These are phyloP conservation scores for Malacosoma neustria DNA, from an alignment of 2,888 invertebrate genomes.

Conservation along the genomic window DNA sequence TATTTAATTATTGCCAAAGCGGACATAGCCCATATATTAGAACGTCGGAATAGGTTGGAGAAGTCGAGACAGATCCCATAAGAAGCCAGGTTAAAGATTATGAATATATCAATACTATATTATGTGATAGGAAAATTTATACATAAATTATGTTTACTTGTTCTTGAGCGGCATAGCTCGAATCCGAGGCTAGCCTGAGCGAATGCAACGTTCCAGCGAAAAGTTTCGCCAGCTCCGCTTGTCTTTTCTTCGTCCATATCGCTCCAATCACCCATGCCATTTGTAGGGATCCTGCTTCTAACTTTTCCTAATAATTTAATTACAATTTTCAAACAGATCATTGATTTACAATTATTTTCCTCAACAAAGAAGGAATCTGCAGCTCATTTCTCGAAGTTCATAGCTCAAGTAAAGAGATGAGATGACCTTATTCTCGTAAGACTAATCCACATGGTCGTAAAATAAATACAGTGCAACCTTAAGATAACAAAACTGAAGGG, in stretches of 20 bases:
- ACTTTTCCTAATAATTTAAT: constrained; percentile 60
- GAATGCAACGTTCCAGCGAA: constrained; percentile 76
- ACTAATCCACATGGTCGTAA: too few relatives aligned
- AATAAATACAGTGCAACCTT: too few relatives aligned
- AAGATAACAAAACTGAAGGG: too few relatives aligned
- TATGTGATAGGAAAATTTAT: not conserved
- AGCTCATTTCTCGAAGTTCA: not conserved
- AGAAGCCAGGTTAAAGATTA: too few relatives aligned
- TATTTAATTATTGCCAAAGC: too few relatives aligned
- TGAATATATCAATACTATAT: not conserved
- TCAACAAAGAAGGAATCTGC: not conserved
- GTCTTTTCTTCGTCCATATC: constrained; percentile 78
- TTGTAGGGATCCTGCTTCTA: constrained; percentile 67
- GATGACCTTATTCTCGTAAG: too few relatives aligned
- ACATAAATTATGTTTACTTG: constrained; percentile 27
- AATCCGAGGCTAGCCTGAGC: constrained; percentile 73
- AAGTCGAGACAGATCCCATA: too few relatives aligned
- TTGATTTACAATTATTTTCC: too few relatives aligned
- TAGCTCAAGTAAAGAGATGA: too few relatives aligned
- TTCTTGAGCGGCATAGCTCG: constrained; percentile 58
- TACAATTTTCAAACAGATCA: too few relatives aligned
- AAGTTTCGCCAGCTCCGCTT: constrained; percentile 76
- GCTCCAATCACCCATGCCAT: constrained; percentile 82
- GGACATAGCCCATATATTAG: too few relatives aligned
- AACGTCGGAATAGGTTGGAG: too few relatives aligned